A percentile compares a stretch with the other conserved stretches of the same genome.
These are phyloP conservation scores for Hyphantria cunea DNA, from an alignment of 1,140 invertebrate genomes.

Conservation along the genomic window DNA sequence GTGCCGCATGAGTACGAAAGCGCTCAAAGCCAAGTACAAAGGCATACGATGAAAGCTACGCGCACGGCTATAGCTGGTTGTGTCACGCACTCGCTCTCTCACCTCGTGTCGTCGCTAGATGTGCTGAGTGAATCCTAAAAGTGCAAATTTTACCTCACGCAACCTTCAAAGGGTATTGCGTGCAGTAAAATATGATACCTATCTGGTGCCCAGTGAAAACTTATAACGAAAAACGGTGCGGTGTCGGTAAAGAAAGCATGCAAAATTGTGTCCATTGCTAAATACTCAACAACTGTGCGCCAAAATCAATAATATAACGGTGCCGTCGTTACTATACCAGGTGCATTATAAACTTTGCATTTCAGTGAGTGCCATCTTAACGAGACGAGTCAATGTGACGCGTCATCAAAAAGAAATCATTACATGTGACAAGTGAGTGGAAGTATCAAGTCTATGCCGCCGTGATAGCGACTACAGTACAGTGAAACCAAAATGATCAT, in stretches of 20 bases:
- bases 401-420: conserved; percentile 82
- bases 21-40: conserved; percentile 12
- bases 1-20: not conserved
- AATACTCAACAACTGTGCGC: conserved; percentile 83
- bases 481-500: conserved; percentile 59
- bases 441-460: conserved; percentile 62
- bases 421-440: conserved; percentile 86
- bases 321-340: conserved; percentile 84
- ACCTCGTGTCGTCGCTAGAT: conserved; percentile 77
- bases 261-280: conserved; percentile 82
- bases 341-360: conserved; percentile 83
- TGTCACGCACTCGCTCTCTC: conserved; percentile 78
- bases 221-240: conserved; percentile 78
- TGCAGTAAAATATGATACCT: conserved; percentile 58
- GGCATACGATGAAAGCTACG: conserved; percentile 7
- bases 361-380: conserved; percentile 84
- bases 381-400: conserved; percentile 50
- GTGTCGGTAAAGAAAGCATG: conserved; percentile 80
- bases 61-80: conserved; percentile 29
- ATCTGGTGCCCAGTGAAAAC: conserved; percentile 75
- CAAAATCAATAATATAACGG: conserved; percentile 83
- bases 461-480: conserved; percentile 48
- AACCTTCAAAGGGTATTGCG: conserved; percentile 45
- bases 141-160: conserved; percentile 56
- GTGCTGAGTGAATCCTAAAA: conserved; percentile 78